These are phyloP conservation scores for Peromyscus eremicus DNA, from an alignment of 2,797 vertebrate genomes.

Conservation along the genomic window DNA sequence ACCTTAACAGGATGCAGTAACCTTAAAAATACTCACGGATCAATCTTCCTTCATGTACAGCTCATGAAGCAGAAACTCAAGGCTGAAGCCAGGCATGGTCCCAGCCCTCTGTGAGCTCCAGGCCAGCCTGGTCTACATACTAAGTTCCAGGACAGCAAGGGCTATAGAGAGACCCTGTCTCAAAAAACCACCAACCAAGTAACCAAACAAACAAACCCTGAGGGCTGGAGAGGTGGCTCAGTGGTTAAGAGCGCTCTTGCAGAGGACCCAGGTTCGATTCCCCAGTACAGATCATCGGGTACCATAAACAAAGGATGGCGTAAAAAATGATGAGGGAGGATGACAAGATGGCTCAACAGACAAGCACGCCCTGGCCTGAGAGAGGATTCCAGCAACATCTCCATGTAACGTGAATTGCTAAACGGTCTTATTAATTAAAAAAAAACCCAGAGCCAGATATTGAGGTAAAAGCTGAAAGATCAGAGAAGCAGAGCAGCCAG, in stretches of 20 bases:
- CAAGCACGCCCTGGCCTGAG: not conserved
- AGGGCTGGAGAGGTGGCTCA: not conserved
- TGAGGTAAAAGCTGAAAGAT: too few relatives aligned
- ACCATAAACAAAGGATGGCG: not conserved
- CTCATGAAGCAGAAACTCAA: slow-evolving; percentile 23
- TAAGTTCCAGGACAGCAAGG: not conserved
- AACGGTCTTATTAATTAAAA: too few relatives aligned
- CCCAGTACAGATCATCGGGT: not conserved
- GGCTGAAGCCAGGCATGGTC: not conserved
- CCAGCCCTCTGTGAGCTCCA: not conserved
- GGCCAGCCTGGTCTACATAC: not conserved
- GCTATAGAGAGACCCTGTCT: not conserved
- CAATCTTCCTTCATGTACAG: slow-evolving; percentile 8
- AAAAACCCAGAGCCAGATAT: too few relatives aligned
- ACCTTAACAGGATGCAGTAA: not conserved
- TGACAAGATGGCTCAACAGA: not conserved
- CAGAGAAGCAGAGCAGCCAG: too few relatives aligned
- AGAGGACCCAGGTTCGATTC: not conserved
- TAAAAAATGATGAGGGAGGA: not conserved
- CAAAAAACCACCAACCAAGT: not conserved
- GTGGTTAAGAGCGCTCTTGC: not conserved
- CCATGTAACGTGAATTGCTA: too few relatives aligned
- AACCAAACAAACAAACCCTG: not conserved
- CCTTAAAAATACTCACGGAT: not conserved
- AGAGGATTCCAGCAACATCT: not conserved